Conservation (phyloP, 2,113 vertebrate species). For the Dicerorhinus sumatrensis region DNA sequence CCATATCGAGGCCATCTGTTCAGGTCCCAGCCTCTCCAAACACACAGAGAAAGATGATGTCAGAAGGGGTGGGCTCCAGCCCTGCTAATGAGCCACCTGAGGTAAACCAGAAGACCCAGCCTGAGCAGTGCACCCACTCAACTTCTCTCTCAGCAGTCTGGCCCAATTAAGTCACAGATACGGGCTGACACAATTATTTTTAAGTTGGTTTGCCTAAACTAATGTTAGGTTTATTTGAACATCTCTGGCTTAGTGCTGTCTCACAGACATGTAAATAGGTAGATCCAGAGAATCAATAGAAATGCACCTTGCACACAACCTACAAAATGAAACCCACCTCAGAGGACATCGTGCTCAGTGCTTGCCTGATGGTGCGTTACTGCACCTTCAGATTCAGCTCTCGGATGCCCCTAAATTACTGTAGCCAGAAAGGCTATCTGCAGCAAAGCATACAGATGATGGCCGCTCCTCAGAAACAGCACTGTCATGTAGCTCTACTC, state of each 20-base stretch:
- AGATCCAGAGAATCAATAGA: not conserved
- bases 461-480: slow-evolving; percentile 1
- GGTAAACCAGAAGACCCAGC: slow-evolving; percentile 32
- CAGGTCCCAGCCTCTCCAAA: slow-evolving; percentile 68
- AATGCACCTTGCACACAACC: not conserved
- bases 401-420: not conserved
- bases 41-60: slow-evolving; percentile 67
- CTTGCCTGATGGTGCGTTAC: not conserved
- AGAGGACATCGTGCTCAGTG: not conserved
- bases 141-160: not conserved
- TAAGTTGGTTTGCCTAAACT: slow-evolving; percentile 26
- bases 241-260: not conserved
- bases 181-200: not conserved
- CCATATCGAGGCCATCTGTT: slow-evolving; percentile 79
- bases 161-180: not conserved
- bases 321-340: not conserved
- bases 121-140: not conserved
- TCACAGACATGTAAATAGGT: not conserved
- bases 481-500: not conserved
- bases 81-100: not conserved
- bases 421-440: not conserved
- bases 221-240: not conserved
- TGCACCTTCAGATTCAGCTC: not conserved
- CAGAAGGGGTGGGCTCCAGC: not conserved
- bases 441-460: not conserved